These are phyloP conservation scores for Polydrusus pterygomalis DNA, from an alignment of 2,888 invertebrate genomes.

Conservation along the genomic window DNA sequence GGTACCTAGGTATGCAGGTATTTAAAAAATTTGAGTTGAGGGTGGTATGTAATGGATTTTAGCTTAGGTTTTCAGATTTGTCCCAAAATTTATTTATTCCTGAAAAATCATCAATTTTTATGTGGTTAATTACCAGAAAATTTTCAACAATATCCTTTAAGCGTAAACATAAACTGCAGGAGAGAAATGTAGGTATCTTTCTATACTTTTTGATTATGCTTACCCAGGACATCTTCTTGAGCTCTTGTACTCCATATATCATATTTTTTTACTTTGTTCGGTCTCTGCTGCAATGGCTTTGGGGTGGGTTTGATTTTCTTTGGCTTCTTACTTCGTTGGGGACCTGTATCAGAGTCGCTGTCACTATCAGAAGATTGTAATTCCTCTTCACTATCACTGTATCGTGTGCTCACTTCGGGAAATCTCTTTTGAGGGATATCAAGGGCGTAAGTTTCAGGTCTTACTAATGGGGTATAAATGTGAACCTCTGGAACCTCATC, in stretches of 20 bases:
- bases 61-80: no score
- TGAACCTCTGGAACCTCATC: slow-evolving; percentile 70
- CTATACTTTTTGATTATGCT: slow-evolving; percentile 2
- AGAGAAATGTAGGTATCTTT: no score
- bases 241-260: slow-evolving; percentile 83
- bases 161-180: no score
- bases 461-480: slow-evolving; percentile 76
- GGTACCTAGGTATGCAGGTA: no score
- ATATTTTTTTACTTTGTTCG: slow-evolving; percentile 79
- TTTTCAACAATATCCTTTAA: no score
- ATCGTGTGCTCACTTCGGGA: slow-evolving; percentile 58
- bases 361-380: slow-evolving; percentile 70
- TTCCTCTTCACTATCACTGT: slow-evolving; percentile 74
- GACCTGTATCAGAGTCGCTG: slow-evolving; percentile 77
- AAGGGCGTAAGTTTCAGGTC: slow-evolving; percentile 73
- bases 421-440: slow-evolving; percentile 62
- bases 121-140: no score
- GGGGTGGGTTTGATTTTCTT: slow-evolving; percentile 72
- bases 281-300: slow-evolving; percentile 63
- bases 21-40: no score
- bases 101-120: no score
- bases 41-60: no score
- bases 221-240: slow-evolving; percentile 83
- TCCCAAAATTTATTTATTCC: no score
- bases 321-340: slow-evolving; percentile 74